phyloP scores from a whole-genome alignment of 2,888 invertebrate genomes.

The Platycheirus rosarum region DNA sequence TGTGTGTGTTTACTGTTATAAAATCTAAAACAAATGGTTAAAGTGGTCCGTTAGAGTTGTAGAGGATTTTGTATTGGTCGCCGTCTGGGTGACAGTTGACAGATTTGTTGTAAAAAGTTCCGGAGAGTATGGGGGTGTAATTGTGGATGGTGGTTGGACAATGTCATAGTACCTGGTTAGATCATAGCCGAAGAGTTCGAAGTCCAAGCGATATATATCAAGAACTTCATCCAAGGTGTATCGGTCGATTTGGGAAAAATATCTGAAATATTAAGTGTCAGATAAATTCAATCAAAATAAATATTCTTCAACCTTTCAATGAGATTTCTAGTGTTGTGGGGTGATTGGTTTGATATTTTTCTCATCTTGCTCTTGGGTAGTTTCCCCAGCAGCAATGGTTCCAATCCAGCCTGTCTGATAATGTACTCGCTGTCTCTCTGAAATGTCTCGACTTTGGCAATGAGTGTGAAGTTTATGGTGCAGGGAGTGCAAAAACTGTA shows the following conservation, averaged over 20 bases:
- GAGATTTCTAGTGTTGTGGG: conserved; percentile 83
- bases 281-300: neutral
- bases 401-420: conserved; percentile 85
- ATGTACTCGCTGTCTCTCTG: conserved; percentile 85
- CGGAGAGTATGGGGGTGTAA: conserved; percentile 64
- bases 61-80: conserved; percentile 65
- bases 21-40: conserved; percentile 55
- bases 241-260: conserved; percentile 85
- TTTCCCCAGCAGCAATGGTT: conserved; percentile 83
- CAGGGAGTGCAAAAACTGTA: conserved; percentile 87
- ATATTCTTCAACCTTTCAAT: conserved; percentile 82
- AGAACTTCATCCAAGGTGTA: conserved; percentile 85
- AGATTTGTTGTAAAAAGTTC: conserved; percentile 68
- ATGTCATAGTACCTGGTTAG: conserved; percentile 84
- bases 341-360: conserved; percentile 83
- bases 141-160: conserved; percentile 82
- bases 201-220: conserved; percentile 86
- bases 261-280: conserved; percentile 77
- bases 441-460: conserved; percentile 87
- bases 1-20: conserved; percentile 28
- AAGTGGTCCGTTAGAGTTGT: conserved; percentile 63
- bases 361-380: conserved; percentile 83
- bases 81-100: conserved; percentile 52
- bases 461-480: conserved; percentile 86
- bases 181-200: conserved; percentile 88